Base-by-base conservation (phyloP, 2,797 vertebrate genomes). In the Taeniopygia guttata region DNA sequence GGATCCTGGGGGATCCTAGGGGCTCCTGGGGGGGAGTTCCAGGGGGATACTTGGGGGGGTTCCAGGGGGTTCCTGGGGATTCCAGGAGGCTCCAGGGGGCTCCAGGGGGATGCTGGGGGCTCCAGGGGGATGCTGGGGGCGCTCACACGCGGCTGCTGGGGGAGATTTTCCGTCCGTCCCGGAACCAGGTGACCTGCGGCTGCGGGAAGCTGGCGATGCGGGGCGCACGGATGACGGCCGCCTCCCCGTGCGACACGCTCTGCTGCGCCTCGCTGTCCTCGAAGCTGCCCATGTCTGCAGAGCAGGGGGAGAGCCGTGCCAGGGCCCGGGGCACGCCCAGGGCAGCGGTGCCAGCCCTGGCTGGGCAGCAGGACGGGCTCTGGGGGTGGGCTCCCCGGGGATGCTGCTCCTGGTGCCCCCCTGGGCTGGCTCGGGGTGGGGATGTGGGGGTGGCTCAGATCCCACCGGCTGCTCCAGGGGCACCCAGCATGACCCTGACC, bases 171-270 rank as follows among this genome's bases (percentile, higher is more conserved):
- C 99, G 98, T 5, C 99, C 99, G 0, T 99, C 99, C 2, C 99
- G 97, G 97, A 99, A 99, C 99, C 99, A 99, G 59, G 99, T 99
- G 97, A 99, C 99, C 96, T 99, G 99, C 0, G 99, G 99, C 78
- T 98, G 98, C 14, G 99, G 99, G 94, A 99, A 99, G 96, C 99
- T 99, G 97, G 98, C 97, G 55, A 99, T 99, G 94, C 92, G 98
- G 0, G 99, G 99, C 0, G 99, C 99, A 0, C 48, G 97, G 94
- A 99, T 96, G 19, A 99, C 98, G 0, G 99, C 99, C 0, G 99
- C 99, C 78, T 99, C 98, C 11, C 99, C 99, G 15, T 99, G 99
- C 36, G 99, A 99, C 82, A 99, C 97, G 0, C 97, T 98, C 97
- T 99, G 98, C 83, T 89, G 88, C 9, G 98, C 97, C 95, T 99